phyloP scores from a whole-genome alignment of 2,888 invertebrate genomes.

The Muschampia plurimacula region DNA sequence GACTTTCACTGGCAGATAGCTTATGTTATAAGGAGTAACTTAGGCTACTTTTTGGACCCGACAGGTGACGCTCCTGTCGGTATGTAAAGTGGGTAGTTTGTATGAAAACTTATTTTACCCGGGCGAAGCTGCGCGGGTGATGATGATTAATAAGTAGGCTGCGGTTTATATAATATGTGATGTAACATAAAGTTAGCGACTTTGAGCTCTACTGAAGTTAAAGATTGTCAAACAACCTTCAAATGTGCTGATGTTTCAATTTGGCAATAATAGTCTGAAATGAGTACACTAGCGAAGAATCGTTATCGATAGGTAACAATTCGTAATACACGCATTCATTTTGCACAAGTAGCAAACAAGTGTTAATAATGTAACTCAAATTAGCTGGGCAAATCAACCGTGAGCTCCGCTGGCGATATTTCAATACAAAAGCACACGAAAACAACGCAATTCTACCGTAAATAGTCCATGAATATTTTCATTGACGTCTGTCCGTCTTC shows the following conservation, averaged over 20 bases:
- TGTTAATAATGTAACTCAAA: constrained; percentile 17
- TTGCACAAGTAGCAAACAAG: constrained; percentile 8
- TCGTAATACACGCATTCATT: constrained; percentile 2
- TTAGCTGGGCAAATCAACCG: constrained; percentile 12
- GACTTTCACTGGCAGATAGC: too few species aligned
- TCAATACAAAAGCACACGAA: constrained; percentile 11
- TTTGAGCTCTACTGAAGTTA: too few species aligned
- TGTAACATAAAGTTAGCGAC: too few species aligned
- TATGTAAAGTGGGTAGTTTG: too few species aligned
- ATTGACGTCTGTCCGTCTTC: constrained; percentile 19
- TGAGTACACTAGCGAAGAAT: not conserved
- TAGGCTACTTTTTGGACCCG: too few species aligned
- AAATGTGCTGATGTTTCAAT: not conserved
- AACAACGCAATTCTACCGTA: constrained; percentile 13
- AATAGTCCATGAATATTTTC: constrained; percentile 16
- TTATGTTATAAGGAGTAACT: too few species aligned
- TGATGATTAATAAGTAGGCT: too few species aligned
- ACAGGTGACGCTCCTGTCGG: too few species aligned
- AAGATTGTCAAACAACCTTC: too few species aligned
- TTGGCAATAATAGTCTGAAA: not conserved
- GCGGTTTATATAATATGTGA: too few species aligned
- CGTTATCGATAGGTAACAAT: not conserved
- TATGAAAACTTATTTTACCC: too few species aligned
- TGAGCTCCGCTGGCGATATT: constrained; percentile 1
- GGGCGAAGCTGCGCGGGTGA: too few species aligned